Conservation (phyloP, 2,797 vertebrate genomes). For the Aselliscus stoliczkanus region DNA sequence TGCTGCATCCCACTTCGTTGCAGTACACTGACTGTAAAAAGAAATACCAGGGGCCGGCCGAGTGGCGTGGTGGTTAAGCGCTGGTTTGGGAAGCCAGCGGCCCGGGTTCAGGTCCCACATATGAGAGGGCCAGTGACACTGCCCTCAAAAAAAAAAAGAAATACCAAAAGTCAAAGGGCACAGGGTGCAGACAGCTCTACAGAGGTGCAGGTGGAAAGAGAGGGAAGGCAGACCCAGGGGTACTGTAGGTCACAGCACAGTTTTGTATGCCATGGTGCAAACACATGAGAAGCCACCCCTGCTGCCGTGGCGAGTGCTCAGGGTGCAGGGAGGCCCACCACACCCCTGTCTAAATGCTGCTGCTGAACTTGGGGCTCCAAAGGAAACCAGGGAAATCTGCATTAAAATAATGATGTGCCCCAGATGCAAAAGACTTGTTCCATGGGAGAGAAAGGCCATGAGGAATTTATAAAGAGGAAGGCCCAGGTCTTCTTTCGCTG, state of each 20-base stretch:
- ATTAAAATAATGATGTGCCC: slow-evolving; percentile 83
- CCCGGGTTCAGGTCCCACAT: too few species aligned
- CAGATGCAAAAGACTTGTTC: too few species aligned
- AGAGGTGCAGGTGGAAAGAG: slow-evolving; percentile 84
- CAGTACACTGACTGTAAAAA: slow-evolving; percentile 99
- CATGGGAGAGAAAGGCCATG: slow-evolving; percentile 83
- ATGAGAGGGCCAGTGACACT: too few species aligned
- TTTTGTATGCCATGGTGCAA: slow-evolving; percentile 93
- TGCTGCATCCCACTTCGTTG: slow-evolving; percentile 99
- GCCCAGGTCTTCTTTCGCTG: slow-evolving; percentile 65
- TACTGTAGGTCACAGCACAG: slow-evolving; percentile 85
- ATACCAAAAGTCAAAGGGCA: slow-evolving; percentile 98
- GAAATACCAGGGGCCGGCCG: too few species aligned
- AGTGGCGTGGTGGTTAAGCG: too few species aligned
- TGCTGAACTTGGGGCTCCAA: slow-evolving; percentile 78
- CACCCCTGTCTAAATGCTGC: slow-evolving; percentile 85
- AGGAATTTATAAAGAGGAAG: slow-evolving; percentile 77
- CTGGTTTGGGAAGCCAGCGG: too few species aligned
- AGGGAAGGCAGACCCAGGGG: not conserved
- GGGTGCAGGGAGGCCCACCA: slow-evolving; percentile 82
- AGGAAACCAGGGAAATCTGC: slow-evolving; percentile 86
- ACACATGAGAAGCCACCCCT: slow-evolving; percentile 90
- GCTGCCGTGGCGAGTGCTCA: slow-evolving; percentile 86
- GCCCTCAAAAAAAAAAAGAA: too few species aligned
- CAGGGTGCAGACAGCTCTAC: slow-evolving; percentile 90